Conservation (phyloP, 2,797 vertebrate genomes). For the Clarias platycephalus region DNA sequence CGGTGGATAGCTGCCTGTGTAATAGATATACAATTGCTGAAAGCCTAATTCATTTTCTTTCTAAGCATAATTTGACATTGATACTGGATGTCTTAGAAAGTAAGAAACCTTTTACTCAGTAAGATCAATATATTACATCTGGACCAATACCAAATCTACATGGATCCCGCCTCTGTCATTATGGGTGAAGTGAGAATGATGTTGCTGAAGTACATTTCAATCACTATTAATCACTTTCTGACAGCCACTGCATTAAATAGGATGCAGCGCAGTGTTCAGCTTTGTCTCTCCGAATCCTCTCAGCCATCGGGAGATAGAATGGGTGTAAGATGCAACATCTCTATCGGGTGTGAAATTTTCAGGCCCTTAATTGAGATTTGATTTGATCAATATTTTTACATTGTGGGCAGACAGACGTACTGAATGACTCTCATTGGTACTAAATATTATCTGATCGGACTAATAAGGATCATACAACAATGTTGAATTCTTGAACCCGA, state of each 20-base stretch:
- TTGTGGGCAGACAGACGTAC: not conserved
- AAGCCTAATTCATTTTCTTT: not conserved
- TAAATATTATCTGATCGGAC: not conserved
- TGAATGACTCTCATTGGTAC: not conserved
- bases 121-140: not conserved
- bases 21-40: not conserved
- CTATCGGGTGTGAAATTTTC: not conserved
- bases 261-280: not conserved
- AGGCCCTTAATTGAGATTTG: not conserved
- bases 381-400: not conserved
- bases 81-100: not conserved
- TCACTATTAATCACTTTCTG: slow-evolving; percentile 15
- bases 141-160: not conserved
- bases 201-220: slow-evolving; percentile 1
- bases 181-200: slow-evolving; percentile 3
- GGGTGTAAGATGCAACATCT: not conserved
- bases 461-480: not conserved
- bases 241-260: not conserved
- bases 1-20: slow-evolving; percentile 21
- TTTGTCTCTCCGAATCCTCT: not conserved
- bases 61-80: not conserved
- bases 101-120: not conserved
- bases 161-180: not conserved
- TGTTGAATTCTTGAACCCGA: not conserved
- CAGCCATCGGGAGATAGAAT: not conserved